Evolutionary conservation across 2,113 vertebrate species (phyloP).

Genomic region (Rhineura floridana): DNA sequence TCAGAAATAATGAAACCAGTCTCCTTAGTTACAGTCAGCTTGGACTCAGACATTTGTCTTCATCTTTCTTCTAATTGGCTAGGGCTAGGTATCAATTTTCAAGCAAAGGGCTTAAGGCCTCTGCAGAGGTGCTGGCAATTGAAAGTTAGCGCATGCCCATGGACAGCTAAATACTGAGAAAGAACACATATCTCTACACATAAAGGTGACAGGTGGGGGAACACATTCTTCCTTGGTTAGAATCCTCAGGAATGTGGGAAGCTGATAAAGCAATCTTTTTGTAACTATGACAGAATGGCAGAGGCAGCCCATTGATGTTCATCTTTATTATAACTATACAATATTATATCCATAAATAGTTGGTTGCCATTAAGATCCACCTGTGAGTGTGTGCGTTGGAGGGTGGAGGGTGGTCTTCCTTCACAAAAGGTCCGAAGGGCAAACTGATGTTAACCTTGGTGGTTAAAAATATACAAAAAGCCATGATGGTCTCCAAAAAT

Average conservation of each 20-base stretch:
- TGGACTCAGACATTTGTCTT: background rate
- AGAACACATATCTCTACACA: background rate
- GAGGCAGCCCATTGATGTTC: background rate
- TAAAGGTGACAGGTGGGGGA: background rate
- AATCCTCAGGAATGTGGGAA: background rate
- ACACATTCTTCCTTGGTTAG: background rate
- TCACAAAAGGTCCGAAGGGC: background rate
- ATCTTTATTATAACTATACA: background rate
- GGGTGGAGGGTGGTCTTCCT: no score
- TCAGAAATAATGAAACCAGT: slow-evolving; percentile 18
- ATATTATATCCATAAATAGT: background rate
- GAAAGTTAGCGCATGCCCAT: background rate
- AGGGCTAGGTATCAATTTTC: slow-evolving; percentile 4
- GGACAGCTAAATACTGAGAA: background rate
- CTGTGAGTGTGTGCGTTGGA: background rate
- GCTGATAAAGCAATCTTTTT: background rate
- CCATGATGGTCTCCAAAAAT: background rate
- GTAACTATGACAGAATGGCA: background rate
- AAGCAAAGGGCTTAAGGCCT: background rate
- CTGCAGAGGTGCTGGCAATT: background rate
- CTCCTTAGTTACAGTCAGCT: slow-evolving; percentile 26
- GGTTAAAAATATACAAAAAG: background rate
- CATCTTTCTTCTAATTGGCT: slow-evolving; percentile 6
- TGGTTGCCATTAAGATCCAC: background rate
- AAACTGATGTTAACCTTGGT: background rate